Evolutionary conservation across 2,797 vertebrate species (phyloP).

Genomic region (Morelia viridis): DNA sequence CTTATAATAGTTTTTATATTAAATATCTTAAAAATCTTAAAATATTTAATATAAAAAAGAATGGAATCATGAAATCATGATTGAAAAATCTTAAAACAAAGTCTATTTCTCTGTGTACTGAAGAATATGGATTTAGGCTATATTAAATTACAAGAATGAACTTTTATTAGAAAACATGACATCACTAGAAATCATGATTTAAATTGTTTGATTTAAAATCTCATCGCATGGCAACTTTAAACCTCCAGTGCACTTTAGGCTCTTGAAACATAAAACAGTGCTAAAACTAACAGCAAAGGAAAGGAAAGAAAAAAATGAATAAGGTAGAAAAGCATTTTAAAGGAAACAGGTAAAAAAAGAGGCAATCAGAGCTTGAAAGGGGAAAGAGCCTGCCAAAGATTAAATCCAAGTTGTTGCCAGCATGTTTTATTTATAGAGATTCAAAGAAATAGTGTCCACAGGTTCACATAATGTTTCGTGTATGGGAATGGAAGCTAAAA

Average conservation of each 20-base stretch:
- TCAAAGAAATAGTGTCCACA: conserved; percentile 38
- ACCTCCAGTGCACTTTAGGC: not conserved
- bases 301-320: not conserved
- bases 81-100: not conserved
- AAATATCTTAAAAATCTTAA: not conserved
- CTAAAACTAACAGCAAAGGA: not conserved
- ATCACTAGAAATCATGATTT: not conserved
- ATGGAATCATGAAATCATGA: not conserved
- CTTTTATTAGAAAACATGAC: not conserved
- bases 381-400: conserved; percentile 1
- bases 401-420: conserved; percentile 23
- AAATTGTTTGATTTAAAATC: not conserved
- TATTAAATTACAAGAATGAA: not conserved
- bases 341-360: not conserved
- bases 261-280: not conserved
- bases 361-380: not conserved
- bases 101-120: not conserved
- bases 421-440: conserved; percentile 40
- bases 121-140: not conserved
- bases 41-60: not conserved
- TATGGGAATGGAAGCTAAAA: conserved; percentile 41
- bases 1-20: not conserved
- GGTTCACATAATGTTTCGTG: conserved; percentile 31
- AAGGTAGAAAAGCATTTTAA: not conserved
- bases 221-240: not conserved